Base-by-base conservation (phyloP, 1,140 invertebrate species). In the Diorhabda carinulata region DNA sequence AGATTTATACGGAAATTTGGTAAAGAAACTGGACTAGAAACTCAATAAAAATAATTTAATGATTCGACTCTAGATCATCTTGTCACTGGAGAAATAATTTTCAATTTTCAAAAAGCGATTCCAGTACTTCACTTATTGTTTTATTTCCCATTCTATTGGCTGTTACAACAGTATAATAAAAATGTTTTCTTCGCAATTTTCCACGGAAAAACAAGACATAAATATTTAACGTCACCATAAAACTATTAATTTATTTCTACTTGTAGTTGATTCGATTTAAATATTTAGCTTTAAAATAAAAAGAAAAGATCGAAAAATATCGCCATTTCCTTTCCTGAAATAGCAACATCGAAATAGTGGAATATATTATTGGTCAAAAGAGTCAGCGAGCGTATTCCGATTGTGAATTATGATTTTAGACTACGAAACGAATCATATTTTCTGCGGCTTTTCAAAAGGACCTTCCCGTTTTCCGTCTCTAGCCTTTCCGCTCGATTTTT, bases 341-440 rank as follows among this genome's bases (percentile, higher is more conserved):
- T 60, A 60, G 58, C 58, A 10, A 10, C 41, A 60, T 60, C 58
- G 10, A 10, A 66, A 25, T 71, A 74, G 74, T 74, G 75, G 77
- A 75, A 78, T 78, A 78, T 68, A 78, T 78, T 78, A 78, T 78
- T 77, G 77, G 77, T 78, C 77, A 78, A 78, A 78, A 77, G 76
- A 72, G 70, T 74, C 76, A 75, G 64, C 62, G 72, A 77, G 73
- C 74, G 76, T 78, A 78, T 78, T 76, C 72, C 77, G 73, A 74
- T 74, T 75, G 77, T 78, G 76, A 78, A 78, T 78, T 78, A 78
- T 78, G 76, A 77, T 77, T 73, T 71, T 76, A 64, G 71, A 73
- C 64, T 70, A 68, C 77, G 76, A 78, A 78, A 76, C 77, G 77
- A 78, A 78, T 78, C 77, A 78, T 78, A 78, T 78, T 78, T 78